Evolutionary conservation across 2,797 vertebrate genomes (phyloP).

Genomic region (Parauchenoglanis punctatus): DNA sequence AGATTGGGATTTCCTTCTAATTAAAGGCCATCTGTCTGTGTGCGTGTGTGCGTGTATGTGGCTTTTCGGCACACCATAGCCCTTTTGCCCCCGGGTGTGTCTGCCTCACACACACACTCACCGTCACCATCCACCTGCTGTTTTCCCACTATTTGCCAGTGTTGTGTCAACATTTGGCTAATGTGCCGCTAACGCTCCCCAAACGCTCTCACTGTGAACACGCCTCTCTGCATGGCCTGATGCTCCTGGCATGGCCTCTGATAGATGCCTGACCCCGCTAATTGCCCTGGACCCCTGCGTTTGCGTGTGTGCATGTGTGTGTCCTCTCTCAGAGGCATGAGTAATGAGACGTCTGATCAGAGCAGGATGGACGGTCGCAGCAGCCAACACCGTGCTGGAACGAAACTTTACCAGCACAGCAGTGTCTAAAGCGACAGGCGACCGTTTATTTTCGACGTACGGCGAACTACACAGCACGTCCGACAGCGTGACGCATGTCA

Average conservation of each 20-base stretch:
- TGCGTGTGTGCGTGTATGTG: slow-evolving; percentile 37
- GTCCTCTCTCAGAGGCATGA: slow-evolving; percentile 48
- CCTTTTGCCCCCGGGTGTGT: slow-evolving; percentile 42
- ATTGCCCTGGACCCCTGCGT: slow-evolving; percentile 59
- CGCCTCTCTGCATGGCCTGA: slow-evolving; percentile 46
- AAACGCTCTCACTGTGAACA: slow-evolving; percentile 21
- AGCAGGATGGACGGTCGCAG: slow-evolving; percentile 16
- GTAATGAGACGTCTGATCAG: slow-evolving; percentile 48
- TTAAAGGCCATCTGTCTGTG: slow-evolving; percentile 59
- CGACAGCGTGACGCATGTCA: neutral
- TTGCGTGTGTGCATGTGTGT: slow-evolving; percentile 36
- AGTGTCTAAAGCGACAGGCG: neutral
- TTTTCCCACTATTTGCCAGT: slow-evolving; percentile 45
- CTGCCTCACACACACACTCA: slow-evolving; percentile 34
- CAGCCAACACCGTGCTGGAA: slow-evolving; percentile 3
- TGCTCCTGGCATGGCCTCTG: slow-evolving; percentile 50
- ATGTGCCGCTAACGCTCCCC: slow-evolving; percentile 40
- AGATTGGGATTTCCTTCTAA: slow-evolving; percentile 57
- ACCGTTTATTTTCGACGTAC: neutral
- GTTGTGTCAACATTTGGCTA: slow-evolving; percentile 54
- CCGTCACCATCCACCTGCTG: slow-evolving; percentile 42
- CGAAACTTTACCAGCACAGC: neutral
- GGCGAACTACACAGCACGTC: neutral
- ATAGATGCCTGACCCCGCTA: slow-evolving; percentile 57
- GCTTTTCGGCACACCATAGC: slow-evolving; percentile 23